Conservation (phyloP, 2,113 vertebrate species). For the Orcinus orca region DNA sequence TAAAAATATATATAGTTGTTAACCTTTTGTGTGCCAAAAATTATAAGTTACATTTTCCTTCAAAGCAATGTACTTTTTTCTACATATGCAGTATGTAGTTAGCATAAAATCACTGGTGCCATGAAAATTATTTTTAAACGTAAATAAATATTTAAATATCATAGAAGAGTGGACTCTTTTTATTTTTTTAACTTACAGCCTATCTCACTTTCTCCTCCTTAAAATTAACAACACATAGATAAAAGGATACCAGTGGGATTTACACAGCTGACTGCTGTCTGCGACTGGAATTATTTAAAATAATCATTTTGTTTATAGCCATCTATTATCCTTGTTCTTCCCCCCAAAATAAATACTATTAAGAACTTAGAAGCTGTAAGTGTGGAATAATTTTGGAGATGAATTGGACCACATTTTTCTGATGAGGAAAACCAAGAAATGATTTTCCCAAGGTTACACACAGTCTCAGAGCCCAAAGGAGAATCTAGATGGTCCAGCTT, state of each 20-base stretch:
- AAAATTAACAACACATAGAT: not conserved
- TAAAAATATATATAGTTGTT: conserved; percentile 75
- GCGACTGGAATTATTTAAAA: not conserved
- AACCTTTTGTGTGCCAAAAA: conserved; percentile 86
- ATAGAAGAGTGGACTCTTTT: conserved; percentile 37
- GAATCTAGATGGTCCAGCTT: not conserved
- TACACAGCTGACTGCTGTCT: not conserved
- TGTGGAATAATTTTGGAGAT: conserved; percentile 8
- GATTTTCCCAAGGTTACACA: conserved; percentile 3
- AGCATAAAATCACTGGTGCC: conserved; percentile 88
- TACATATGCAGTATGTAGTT: conserved; percentile 84
- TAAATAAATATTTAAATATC: conserved; percentile 89
- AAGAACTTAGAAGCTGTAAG: conserved; percentile 8
- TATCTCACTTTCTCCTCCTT: not conserved
- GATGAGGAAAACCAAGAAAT: conserved; percentile 36
- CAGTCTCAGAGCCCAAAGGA: not conserved
- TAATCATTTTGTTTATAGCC: not conserved
- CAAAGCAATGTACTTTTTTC: conserved; percentile 85
- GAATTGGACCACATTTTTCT: conserved; percentile 7
- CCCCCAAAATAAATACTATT: not conserved
- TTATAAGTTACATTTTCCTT: conserved; percentile 83
- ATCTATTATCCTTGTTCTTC: not conserved
- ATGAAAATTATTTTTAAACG: conserved; percentile 88
- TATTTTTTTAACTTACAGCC: not conserved
- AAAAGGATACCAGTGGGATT: not conserved